Conservation (phyloP, 2,888 invertebrate genomes). For the Chloroclystis v-ata region DNA sequence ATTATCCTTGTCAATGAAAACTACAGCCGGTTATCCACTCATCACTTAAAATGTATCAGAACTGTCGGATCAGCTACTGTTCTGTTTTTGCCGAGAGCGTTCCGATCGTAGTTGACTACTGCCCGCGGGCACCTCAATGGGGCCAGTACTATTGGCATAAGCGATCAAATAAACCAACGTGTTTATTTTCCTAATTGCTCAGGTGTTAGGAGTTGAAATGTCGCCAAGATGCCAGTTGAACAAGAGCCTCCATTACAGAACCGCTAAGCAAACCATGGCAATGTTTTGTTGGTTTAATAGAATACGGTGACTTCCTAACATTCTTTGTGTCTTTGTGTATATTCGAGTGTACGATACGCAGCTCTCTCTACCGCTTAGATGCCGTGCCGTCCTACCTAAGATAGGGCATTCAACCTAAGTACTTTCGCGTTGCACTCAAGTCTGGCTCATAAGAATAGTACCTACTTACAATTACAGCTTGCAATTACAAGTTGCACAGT, state of each 20-base stretch:
- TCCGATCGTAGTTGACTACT: constrained; percentile 33
- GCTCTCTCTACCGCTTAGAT: constrained; percentile 19
- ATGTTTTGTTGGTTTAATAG: constrained; percentile 15
- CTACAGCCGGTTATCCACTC: constrained; percentile 36
- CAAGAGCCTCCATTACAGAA: constrained; percentile 34
- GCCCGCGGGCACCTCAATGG: constrained; percentile 50
- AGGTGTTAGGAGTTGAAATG: constrained; percentile 33
- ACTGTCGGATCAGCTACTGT: constrained; percentile 44
- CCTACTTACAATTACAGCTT: constrained; percentile 33
- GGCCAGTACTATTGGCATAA: constrained; percentile 58
- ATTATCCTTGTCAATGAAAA: constrained; percentile 40
- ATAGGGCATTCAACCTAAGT: constrained; percentile 43
- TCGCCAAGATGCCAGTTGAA: constrained; percentile 31
- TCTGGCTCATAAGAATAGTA: constrained; percentile 32
- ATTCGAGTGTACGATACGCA: constrained; percentile 31
- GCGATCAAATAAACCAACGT: constrained; percentile 54
- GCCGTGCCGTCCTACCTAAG: constrained; percentile 43
- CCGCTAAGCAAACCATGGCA: constrained; percentile 33
- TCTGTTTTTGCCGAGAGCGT: constrained; percentile 35
- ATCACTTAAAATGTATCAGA: constrained; percentile 39
- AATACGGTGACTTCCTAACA: not conserved
- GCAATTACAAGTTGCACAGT: constrained; percentile 21
- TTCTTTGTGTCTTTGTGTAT: not conserved
- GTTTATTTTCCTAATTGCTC: constrained; percentile 55
- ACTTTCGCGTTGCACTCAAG: constrained; percentile 44